Percentiles rank a stretch among this genome's conserved stretches.
Evolutionary conservation across 2,797 vertebrate species (phyloP).

Genomic region (Fringilla coelebs): DNA sequence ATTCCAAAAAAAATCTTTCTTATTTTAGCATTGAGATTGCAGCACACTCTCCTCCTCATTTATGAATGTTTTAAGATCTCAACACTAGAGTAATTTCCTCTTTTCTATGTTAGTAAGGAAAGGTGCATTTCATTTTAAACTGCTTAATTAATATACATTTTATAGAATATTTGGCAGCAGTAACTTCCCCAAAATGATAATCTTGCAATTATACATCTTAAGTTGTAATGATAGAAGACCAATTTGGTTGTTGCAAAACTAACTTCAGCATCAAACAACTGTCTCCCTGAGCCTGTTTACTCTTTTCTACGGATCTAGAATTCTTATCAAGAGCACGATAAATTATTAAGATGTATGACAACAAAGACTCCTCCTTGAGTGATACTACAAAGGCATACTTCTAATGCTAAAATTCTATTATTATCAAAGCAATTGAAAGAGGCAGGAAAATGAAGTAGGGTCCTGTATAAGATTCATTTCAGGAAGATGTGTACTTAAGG

Average conservation of each 20-base stretch:
- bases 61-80: not conserved
- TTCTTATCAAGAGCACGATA: conserved; percentile 24
- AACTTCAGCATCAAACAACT: not conserved
- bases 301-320: conserved; percentile 20
- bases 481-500: not conserved
- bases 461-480: not conserved
- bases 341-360: conserved; percentile 49
- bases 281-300: conserved; percentile 12
- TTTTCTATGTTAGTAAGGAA: not conserved
- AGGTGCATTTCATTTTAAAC: not conserved
- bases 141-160: conserved; percentile 56
- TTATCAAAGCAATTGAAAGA: not conserved
- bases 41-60: not conserved
- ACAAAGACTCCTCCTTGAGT: conserved; percentile 36
- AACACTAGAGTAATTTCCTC: not conserved
- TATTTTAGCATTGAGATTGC: not conserved
- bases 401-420: not conserved
- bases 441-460: not conserved
- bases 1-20: not conserved
- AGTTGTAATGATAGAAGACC: conserved; percentile 3
- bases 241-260: conserved; percentile 33
- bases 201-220: not conserved
- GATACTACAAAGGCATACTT: not conserved
- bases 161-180: conserved; percentile 8
- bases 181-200: conserved; percentile 25